Conservation (phyloP, 2,113 vertebrate genomes). For the Corydoras maculifer region DNA sequence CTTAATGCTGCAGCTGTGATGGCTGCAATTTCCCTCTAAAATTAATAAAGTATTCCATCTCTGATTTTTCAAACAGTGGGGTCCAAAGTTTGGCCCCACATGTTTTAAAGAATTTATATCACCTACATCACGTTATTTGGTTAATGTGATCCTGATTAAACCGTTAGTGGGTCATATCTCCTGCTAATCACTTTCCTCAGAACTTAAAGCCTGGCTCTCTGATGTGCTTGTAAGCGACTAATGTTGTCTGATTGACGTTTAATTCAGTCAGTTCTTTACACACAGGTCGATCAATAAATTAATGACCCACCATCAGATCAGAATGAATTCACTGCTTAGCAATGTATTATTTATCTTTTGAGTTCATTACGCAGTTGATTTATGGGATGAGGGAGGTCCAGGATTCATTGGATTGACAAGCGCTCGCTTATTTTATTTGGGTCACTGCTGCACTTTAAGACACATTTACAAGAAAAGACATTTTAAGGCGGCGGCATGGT, state of each 20-base stretch:
- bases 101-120: no score
- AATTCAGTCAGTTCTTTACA: slow-evolving; percentile 57
- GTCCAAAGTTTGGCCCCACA: no score
- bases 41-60: no score
- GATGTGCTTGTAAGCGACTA: slow-evolving; percentile 50
- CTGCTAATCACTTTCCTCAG: slow-evolving; percentile 47
- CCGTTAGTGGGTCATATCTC: slow-evolving; percentile 33
- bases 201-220: slow-evolving; percentile 59
- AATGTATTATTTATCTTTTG: slow-evolving; percentile 64
- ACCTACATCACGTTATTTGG: neutral
- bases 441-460: slow-evolving; percentile 10
- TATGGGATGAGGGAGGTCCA: slow-evolving; percentile 41
- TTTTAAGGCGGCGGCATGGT: neutral
- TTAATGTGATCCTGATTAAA: slow-evolving; percentile 8
- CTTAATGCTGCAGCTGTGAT: no score
- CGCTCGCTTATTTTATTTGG: slow-evolving; percentile 22
- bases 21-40: no score
- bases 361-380: slow-evolving; percentile 42
- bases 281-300: slow-evolving; percentile 65
- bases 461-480: neutral
- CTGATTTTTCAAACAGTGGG: no score
- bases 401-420: slow-evolving; percentile 56
- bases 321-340: slow-evolving; percentile 59
- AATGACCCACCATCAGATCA: slow-evolving; percentile 59
- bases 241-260: slow-evolving; percentile 67